These are phyloP conservation scores for Drosophila testacea DNA, from an alignment of 2,888 invertebrate species.

Conservation along the genomic window DNA sequence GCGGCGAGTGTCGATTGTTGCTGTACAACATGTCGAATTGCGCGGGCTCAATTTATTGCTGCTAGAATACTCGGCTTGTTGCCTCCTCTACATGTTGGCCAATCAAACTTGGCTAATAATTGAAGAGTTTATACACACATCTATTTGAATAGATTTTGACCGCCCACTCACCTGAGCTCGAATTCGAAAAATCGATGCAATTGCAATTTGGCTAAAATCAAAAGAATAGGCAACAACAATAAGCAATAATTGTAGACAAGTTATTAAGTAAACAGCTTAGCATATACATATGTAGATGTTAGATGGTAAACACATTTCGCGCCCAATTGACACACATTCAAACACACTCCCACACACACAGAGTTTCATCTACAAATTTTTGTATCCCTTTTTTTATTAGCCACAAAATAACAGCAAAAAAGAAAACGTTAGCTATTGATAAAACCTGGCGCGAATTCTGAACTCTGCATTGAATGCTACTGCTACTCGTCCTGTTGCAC, in stretches of 20 bases:
- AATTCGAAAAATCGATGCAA: slow-evolving; percentile 43
- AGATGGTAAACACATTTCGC: slow-evolving; percentile 12
- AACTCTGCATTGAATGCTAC: slow-evolving; percentile 6
- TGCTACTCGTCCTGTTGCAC: slow-evolving; percentile 48
- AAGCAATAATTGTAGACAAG: slow-evolving; percentile 16
- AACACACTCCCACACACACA: slow-evolving; percentile 24
- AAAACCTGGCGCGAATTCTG: slow-evolving; percentile 35
- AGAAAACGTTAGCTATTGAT: slow-evolving; percentile 10
- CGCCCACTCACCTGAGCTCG: slow-evolving; percentile 25
- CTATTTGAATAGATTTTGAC: background rate
- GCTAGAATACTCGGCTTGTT: background rate
- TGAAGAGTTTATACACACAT: slow-evolving; percentile 18
- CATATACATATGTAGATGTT: background rate
- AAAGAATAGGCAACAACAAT: slow-evolving; percentile 2
- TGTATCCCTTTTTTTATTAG: slow-evolving; percentile 33
- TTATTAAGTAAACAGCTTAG: background rate
- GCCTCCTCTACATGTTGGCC: slow-evolving; percentile 27
- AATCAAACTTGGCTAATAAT: slow-evolving; percentile 13
- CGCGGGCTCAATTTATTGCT: slow-evolving; percentile 28
- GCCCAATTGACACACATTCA: slow-evolving; percentile 43
- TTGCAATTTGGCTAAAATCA: slow-evolving; percentile 13
- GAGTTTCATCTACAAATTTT: slow-evolving; percentile 8
- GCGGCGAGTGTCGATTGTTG: slow-evolving; percentile 62
- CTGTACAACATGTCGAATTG: slow-evolving; percentile 80
- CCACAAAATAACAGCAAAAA: slow-evolving; percentile 18